Percentiles rank a stretch among this genome's conserved stretches.
These are phyloP conservation scores for Mythimna pallens DNA, from an alignment of 2,888 invertebrate species.

Conservation along the genomic window DNA sequence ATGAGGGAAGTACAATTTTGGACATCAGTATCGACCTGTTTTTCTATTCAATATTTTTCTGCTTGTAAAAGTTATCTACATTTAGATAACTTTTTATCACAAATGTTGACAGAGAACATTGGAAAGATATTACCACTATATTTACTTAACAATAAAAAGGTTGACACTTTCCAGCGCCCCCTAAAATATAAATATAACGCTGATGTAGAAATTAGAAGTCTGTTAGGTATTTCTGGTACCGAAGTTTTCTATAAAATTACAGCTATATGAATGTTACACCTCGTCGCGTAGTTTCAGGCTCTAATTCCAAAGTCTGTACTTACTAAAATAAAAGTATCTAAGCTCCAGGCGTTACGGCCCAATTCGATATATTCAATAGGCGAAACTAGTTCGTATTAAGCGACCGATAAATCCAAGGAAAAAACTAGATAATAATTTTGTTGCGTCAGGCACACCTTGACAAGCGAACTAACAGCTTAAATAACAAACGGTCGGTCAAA, in stretches of 20 bases:
- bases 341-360: neutral
- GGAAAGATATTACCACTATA: conserved; percentile 25
- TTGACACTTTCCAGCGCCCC: neutral
- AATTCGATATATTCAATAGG: conserved; percentile 7
- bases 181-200: neutral
- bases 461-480: conserved; percentile 6
- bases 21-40: conserved; percentile 47
- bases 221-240: too few relatives aligned
- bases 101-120: conserved; percentile 43
- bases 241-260: conserved; percentile 2
- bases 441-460: conserved; percentile 20
- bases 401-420: neutral
- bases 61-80: conserved; percentile 49
- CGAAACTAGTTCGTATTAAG: neutral
- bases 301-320: neutral
- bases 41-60: conserved; percentile 40
- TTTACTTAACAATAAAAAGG: conserved; percentile 22
- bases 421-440: conserved; percentile 3
- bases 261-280: neutral
- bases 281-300: neutral
- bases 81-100: conserved; percentile 49
- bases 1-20: conserved; percentile 38
- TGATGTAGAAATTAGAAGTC: neutral
- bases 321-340: conserved; percentile 7
- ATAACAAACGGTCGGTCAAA: conserved; percentile 11